Conservation (phyloP, 2,797 vertebrate species). For the Dendrocincla fuliginosa region DNA sequence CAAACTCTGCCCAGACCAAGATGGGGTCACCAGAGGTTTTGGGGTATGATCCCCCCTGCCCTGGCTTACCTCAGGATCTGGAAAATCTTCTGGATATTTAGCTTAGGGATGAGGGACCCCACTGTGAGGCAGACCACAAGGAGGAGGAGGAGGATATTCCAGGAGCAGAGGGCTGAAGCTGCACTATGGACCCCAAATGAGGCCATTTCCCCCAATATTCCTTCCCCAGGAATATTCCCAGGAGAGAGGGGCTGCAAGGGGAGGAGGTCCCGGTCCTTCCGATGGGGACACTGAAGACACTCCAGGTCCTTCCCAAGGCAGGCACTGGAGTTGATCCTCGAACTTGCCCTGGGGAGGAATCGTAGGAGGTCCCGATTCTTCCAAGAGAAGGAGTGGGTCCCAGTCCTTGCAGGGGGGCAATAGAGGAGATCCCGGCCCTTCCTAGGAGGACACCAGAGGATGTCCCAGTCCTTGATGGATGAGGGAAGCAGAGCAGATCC, state of each 20-base stretch:
- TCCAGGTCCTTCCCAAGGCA: background rate
- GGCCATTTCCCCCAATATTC: too few species aligned
- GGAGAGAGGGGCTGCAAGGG: background rate
- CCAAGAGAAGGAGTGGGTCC: background rate
- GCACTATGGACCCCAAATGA: background rate
- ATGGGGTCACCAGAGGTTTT: background rate
- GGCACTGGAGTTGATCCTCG: background rate
- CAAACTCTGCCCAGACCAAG: background rate
- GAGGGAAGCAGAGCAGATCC: background rate
- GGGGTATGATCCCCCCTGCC: background rate
- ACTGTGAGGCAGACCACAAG: slow-evolving; percentile 13
- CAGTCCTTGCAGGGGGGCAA: background rate
- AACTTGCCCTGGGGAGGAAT: background rate
- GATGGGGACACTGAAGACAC: too few species aligned
- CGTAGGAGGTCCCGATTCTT: background rate
- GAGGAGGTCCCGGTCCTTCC: background rate
- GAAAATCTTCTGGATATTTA: background rate
- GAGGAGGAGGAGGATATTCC: slow-evolving; percentile 47
- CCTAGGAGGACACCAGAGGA: background rate
- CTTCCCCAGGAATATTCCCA: background rate
- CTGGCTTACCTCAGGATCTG: slow-evolving; percentile 3
- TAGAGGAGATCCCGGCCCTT: background rate
- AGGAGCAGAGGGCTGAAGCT: background rate
- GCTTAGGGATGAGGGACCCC: background rate
- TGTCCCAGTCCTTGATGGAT: background rate